These are phyloP conservation scores for Echinops telfairi DNA, from an alignment of 2,113 vertebrate genomes.

Conservation along the genomic window DNA sequence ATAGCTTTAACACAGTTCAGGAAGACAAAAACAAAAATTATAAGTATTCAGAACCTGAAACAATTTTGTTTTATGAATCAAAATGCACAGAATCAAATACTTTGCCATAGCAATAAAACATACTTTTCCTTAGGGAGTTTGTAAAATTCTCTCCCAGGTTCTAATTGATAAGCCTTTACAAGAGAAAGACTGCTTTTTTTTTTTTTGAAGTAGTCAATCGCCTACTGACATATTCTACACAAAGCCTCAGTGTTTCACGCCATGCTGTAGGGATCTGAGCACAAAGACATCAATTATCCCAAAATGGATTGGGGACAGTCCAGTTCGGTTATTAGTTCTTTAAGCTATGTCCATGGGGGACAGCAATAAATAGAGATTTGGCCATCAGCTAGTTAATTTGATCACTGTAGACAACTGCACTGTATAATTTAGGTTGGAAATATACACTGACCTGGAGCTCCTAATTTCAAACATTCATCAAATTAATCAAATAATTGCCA, in stretches of 20 bases:
- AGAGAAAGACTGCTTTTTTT: constrained; percentile 65
- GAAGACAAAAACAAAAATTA: constrained; percentile 62
- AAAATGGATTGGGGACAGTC: constrained; percentile 80
- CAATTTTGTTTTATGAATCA: constrained; percentile 59
- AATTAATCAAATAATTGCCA: constrained; percentile 79
- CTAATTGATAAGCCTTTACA: constrained; percentile 72
- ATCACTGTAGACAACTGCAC: constrained; percentile 80
- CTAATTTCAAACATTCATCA: constrained; percentile 82
- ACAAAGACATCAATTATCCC: constrained; percentile 84
- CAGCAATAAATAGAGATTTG: constrained; percentile 71
- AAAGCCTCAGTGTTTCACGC: constrained; percentile 82
- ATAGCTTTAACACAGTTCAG: constrained; percentile 19
- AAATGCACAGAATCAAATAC: constrained; percentile 59
- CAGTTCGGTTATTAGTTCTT: constrained; percentile 79
- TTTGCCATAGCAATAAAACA: constrained; percentile 65
- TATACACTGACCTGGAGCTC: constrained; percentile 74
- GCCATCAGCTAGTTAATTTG: constrained; percentile 83
- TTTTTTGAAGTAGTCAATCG: constrained; percentile 67
- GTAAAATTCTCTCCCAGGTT: constrained; percentile 69
- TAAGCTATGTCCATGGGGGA: constrained; percentile 77
- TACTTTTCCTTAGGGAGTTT: constrained; percentile 56
- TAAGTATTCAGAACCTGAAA: constrained; percentile 47
- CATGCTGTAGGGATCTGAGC: constrained; percentile 66
- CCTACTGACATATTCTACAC: constrained; percentile 76
- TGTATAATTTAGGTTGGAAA: constrained; percentile 82